A percentile compares a stretch with the other conserved stretches of the same genome.
Evolutionary conservation across 2,797 vertebrate genomes (phyloP).

Genomic region (Lepus townsendii): DNA sequence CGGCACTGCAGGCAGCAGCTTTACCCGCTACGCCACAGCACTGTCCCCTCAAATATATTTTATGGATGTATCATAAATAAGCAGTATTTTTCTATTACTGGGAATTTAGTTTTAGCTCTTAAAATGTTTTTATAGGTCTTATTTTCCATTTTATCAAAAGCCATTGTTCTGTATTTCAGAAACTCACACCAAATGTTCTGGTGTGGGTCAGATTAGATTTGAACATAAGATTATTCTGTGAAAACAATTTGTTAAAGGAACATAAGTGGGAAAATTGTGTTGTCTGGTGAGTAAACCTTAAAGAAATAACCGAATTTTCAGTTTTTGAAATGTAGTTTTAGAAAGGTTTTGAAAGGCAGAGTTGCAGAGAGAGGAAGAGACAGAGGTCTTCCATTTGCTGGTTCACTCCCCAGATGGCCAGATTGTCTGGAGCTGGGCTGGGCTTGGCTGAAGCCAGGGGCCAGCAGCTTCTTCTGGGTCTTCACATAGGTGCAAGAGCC

Average conservation of each 20-base stretch:
- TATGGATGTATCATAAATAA: slow-evolving; percentile 26
- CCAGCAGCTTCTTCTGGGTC: no score
- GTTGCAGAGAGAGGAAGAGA: no score
- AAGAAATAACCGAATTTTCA: not conserved
- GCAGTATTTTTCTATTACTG: not conserved
- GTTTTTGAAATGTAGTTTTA: no score
- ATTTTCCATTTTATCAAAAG: slow-evolving; percentile 15
- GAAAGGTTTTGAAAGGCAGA: no score
- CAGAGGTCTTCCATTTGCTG: no score
- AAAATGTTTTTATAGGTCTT: not conserved
- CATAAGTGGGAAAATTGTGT: slow-evolving; percentile 39
- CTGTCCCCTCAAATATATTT: not conserved
- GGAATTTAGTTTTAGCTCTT: slow-evolving; percentile 39
- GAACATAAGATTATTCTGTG: slow-evolving; percentile 25
- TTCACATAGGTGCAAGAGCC: no score
- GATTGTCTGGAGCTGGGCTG: no score
- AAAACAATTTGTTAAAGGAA: slow-evolving; percentile 45
- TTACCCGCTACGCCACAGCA: no score
- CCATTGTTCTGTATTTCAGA: not conserved
- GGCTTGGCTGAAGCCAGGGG: no score
- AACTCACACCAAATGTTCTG: not conserved
- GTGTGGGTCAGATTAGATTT: not conserved
- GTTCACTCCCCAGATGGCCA: no score
- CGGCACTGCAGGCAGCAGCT: no score
- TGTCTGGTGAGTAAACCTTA: slow-evolving; percentile 34